Percentiles rank a stretch among this genome's conserved stretches.
Evolutionary conservation across 1,140 invertebrate species (phyloP).

Genomic region (Lepidurus apus): DNA sequence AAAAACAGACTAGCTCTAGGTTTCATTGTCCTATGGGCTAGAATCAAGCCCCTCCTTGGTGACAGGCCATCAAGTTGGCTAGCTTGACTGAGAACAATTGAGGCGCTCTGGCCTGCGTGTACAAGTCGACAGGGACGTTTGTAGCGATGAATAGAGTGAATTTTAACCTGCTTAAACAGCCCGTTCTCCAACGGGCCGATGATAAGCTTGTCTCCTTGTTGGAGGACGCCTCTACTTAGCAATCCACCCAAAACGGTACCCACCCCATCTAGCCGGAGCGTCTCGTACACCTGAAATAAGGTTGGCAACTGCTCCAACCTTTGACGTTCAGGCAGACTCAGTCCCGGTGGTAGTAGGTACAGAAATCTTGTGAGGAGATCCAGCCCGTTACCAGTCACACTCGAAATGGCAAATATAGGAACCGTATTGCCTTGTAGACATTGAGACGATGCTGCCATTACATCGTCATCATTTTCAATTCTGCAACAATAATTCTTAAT

Average conservation of each 20-base stretch:
- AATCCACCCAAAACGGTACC: slow-evolving; percentile 78
- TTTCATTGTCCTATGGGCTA: slow-evolving; percentile 36
- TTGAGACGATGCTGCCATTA: slow-evolving; percentile 60
- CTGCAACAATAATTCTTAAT: slow-evolving; percentile 51
- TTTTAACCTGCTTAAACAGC: slow-evolving; percentile 66
- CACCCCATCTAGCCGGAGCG: slow-evolving; percentile 69
- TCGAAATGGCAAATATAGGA: slow-evolving; percentile 92
- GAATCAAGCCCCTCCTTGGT: slow-evolving; percentile 71
- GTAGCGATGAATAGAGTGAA: slow-evolving; percentile 83
- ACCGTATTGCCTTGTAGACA: slow-evolving; percentile 60
- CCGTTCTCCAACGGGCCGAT: slow-evolving; percentile 81
- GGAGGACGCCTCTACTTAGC: slow-evolving; percentile 71
- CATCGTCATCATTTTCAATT: slow-evolving; percentile 63
- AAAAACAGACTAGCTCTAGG: slow-evolving; percentile 37
- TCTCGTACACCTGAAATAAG: slow-evolving; percentile 90
- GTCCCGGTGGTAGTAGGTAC: slow-evolving; percentile 62
- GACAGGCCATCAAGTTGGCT: slow-evolving; percentile 49
- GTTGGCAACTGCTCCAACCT: slow-evolving; percentile 65
- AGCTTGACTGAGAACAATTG: slow-evolving; percentile 62
- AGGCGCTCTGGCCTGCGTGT: slow-evolving; percentile 83
- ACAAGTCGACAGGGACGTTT: slow-evolving; percentile 80
- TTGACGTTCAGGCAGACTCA: slow-evolving; percentile 63
- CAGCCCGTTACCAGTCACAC: slow-evolving; percentile 80
- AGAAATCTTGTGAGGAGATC: slow-evolving; percentile 73
- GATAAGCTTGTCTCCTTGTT: slow-evolving; percentile 71